A percentile compares a stretch with the other conserved stretches of the same genome.
Conservation (phyloP, 2,113 vertebrate species). For the Australoheros scitulus region DNA sequence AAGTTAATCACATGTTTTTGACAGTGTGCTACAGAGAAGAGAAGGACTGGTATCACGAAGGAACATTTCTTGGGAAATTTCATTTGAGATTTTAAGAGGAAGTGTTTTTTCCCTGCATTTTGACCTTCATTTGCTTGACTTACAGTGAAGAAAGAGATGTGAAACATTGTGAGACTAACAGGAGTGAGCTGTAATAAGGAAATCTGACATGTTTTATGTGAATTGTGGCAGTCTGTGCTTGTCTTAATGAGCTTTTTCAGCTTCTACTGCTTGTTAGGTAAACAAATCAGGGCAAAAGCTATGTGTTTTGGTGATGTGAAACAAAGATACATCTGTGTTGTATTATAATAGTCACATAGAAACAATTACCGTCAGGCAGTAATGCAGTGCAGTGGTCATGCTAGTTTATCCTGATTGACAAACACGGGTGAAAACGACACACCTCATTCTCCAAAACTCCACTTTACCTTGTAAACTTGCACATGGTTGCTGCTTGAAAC, state of each 20-base stretch:
- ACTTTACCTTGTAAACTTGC: constrained; percentile 98
- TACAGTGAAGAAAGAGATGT: not conserved
- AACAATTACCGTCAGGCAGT: not conserved
- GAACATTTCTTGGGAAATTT: not conserved
- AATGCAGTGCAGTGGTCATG: not conserved
- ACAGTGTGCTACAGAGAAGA: constrained; percentile 8
- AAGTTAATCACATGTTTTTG: constrained; percentile 1
- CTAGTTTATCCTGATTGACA: constrained; percentile 8
- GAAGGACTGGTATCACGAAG: too few relatives aligned
- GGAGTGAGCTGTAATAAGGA: not conserved
- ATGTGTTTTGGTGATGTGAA: not conserved
- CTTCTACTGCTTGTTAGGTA: not conserved
- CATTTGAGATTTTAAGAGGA: not conserved
- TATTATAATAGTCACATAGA: not conserved
- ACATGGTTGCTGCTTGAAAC: constrained; percentile 99
- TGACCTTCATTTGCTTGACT: not conserved
- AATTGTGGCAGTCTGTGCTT: not conserved
- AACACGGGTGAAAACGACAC: not conserved
- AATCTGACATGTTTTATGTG: not conserved
- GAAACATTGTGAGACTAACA: not conserved
- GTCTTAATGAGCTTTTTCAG: not conserved
- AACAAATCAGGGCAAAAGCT: not conserved
- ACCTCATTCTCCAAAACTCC: not conserved
- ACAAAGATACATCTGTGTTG: not conserved
- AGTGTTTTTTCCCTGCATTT: not conserved